phyloP scores from a whole-genome alignment of 2,888 invertebrate genomes.

The Alsophila aescularia region DNA sequence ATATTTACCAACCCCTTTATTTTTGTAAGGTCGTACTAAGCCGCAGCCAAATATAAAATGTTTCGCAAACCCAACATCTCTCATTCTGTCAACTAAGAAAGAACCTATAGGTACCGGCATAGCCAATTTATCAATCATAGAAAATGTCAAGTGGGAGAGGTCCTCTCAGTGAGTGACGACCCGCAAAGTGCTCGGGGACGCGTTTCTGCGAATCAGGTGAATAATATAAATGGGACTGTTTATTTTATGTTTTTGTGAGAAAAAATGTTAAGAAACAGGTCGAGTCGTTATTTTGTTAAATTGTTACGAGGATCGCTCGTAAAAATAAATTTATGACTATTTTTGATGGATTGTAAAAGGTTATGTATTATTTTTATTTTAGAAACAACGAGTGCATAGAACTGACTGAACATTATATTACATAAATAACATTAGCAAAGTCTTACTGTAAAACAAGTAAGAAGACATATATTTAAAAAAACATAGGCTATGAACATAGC shows the following conservation, averaged over 20 bases:
- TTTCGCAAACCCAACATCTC: background rate
- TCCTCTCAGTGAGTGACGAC: conserved; percentile 42
- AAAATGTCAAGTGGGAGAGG: conserved; percentile 41
- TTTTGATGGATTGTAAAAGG: background rate
- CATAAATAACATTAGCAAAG: no score
- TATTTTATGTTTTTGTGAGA: background rate
- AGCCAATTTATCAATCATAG: conserved; percentile 60
- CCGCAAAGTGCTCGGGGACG: conserved; percentile 20
- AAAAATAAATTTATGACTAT: conserved; percentile 8
- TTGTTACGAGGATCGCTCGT: conserved; percentile 2
- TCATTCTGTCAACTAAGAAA: conserved; percentile 3
- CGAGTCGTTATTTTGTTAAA: conserved; percentile 14
- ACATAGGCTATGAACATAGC: no score
- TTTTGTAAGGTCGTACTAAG: background rate
- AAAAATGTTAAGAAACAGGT: background rate
- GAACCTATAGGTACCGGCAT: conserved; percentile 39
- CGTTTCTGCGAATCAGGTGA: conserved; percentile 37
- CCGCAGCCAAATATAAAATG: no score
- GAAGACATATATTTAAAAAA: no score
- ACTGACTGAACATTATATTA: no score
- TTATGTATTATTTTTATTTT: no score
- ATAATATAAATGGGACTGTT: conserved; percentile 30
- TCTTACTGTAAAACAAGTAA: no score
- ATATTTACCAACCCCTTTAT: background rate
- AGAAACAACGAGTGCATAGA: no score